These are phyloP conservation scores for Acanthurus tractus DNA, from an alignment of 2,797 vertebrate genomes.

Conservation along the genomic window DNA sequence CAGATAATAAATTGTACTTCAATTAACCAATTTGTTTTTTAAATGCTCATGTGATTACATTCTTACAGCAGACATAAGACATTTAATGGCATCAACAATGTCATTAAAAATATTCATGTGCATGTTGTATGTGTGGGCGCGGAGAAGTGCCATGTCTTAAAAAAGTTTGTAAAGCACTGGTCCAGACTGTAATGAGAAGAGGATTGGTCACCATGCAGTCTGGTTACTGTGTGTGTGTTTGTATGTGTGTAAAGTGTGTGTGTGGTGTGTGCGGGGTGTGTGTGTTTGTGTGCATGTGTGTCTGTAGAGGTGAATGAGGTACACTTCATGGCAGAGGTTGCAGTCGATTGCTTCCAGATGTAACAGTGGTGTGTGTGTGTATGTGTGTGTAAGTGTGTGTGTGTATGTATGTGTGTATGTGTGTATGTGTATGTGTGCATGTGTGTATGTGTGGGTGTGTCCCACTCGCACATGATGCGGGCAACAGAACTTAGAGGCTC, in stretches of 20 bases:
- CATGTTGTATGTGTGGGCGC: not conserved
- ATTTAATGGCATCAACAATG: not conserved
- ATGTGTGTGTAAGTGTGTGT: constrained; percentile 39
- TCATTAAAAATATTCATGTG: not conserved
- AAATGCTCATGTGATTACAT: not conserved
- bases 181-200: constrained; percentile 37
- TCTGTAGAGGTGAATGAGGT: constrained; percentile 60
- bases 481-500: constrained; percentile 58
- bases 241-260: constrained; percentile 18
- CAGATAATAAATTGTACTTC: not conserved
- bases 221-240: not conserved
- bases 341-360: constrained; percentile 80
- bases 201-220: constrained; percentile 25
- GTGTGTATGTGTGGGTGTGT: constrained; percentile 63
- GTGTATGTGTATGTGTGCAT: constrained; percentile 61
- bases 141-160: not conserved
- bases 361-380: constrained; percentile 50
- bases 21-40: not conserved
- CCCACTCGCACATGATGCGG: constrained; percentile 63
- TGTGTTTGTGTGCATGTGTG: constrained; percentile 22
- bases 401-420: constrained; percentile 16
- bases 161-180: not conserved
- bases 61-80: not conserved
- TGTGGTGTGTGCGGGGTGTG: not conserved
- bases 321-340: constrained; percentile 58